Percentiles rank a stretch among this genome's conserved stretches.
These are phyloP conservation scores for Unio delphinus DNA, from an alignment of 2,888 invertebrate species.

Conservation along the genomic window DNA sequence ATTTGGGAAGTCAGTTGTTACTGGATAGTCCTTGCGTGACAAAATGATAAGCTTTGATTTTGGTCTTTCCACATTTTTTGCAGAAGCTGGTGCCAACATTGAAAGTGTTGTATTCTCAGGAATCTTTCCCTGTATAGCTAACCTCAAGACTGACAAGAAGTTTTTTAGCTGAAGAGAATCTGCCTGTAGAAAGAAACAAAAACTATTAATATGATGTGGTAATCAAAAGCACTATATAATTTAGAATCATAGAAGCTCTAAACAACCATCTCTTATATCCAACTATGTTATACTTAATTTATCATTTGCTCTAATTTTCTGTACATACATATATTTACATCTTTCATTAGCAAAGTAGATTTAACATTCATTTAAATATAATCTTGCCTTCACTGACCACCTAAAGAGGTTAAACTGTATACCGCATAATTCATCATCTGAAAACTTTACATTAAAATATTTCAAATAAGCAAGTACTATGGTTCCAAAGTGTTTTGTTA, in stretches of 20 bases:
- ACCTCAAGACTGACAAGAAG: slow-evolving; percentile 56
- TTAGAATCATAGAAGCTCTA: not conserved
- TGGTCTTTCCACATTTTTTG: slow-evolving; percentile 59
- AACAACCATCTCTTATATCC: not conserved
- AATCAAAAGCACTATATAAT: not conserved
- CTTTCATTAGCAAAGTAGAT: too few species aligned
- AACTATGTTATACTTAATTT: not conserved
- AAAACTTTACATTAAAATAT: too few species aligned
- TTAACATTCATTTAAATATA: too few species aligned
- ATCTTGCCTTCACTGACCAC: too few species aligned
- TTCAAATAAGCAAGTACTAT: too few species aligned
- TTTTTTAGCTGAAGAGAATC: slow-evolving; percentile 65
- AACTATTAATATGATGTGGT: not conserved
- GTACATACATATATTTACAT: too few species aligned
- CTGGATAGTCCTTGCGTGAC: slow-evolving; percentile 62
- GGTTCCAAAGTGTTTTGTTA: too few species aligned
- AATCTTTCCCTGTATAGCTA: slow-evolving; percentile 51
- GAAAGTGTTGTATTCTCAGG: slow-evolving; percentile 57
- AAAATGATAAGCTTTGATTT: slow-evolving; percentile 53
- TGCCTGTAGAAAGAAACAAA: slow-evolving; percentile 51
- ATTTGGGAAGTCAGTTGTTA: slow-evolving; percentile 62
- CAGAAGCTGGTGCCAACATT: slow-evolving; percentile 57
- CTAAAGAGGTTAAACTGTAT: too few species aligned
- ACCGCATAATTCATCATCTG: too few species aligned
- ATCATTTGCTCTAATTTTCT: not conserved